Evolutionary conservation across 2,797 vertebrate genomes (phyloP).

Genomic region (Neomorphus geoffroyi): DNA sequence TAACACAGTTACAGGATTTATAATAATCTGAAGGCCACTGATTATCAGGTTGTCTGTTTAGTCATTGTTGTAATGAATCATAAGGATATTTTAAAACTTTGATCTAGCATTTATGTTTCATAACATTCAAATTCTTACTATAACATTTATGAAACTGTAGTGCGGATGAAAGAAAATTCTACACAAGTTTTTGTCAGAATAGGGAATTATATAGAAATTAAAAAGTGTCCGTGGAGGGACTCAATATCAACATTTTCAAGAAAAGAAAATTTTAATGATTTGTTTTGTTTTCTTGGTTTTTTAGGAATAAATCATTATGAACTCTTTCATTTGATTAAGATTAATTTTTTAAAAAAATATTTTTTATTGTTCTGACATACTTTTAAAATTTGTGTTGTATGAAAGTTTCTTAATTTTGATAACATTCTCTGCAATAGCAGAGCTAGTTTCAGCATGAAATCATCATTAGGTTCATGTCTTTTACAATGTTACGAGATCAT

Average conservation of each 20-base stretch:
- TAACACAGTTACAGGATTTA: background rate
- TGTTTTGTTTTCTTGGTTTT: background rate
- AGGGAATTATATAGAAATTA: background rate
- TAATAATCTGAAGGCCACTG: background rate
- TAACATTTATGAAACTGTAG: background rate
- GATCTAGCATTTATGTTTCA: background rate
- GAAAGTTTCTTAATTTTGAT: background rate
- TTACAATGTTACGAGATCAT: background rate
- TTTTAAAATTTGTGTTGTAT: background rate
- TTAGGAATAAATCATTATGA: background rate
- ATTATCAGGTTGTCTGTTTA: background rate
- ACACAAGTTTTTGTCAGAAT: background rate
- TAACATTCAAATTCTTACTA: background rate
- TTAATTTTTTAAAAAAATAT: background rate
- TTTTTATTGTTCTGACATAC: background rate
- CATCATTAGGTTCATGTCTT: background rate
- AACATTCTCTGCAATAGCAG: background rate
- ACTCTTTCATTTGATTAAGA: background rate
- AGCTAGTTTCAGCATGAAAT: background rate
- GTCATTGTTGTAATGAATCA: background rate
- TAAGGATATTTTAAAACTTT: background rate
- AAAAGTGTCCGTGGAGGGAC: background rate
- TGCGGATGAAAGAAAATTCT: background rate
- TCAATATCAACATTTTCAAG: background rate
- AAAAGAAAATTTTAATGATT: background rate